phyloP scores from a whole-genome alignment of 2,113 vertebrate species.

The Mellivora capensis region DNA sequence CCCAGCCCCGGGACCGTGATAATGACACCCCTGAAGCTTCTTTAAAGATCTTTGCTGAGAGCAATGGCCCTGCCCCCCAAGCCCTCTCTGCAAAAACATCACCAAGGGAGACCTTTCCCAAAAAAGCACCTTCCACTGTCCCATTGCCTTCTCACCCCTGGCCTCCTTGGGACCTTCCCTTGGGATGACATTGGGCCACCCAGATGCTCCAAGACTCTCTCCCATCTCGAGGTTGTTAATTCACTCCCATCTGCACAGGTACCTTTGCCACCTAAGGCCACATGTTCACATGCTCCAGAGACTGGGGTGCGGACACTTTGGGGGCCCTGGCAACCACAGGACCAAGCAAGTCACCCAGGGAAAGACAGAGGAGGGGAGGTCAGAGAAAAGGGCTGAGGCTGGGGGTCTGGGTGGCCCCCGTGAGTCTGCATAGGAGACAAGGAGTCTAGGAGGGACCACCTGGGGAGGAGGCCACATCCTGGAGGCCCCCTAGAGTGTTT shows the following conservation, averaged over 20 bases:
- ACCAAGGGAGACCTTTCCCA: background rate
- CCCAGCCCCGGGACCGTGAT: accelerated
- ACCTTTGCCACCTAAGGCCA: background rate
- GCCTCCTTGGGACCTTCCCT: background rate
- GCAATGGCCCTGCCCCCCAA: background rate
- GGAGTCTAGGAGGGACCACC: background rate
- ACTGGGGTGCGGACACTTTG: background rate
- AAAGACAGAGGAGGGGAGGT: background rate
- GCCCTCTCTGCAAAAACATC: background rate
- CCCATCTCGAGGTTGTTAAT: background rate
- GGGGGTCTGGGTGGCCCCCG: background rate
- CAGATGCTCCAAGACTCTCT: background rate
- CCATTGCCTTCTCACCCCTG: background rate
- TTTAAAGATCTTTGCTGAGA: background rate
- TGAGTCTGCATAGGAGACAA: accelerated
- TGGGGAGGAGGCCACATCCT: accelerated
- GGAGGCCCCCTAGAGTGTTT: background rate
- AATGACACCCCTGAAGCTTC: no score
- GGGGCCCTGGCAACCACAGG: background rate
- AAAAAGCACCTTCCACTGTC: background rate
- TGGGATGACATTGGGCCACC: background rate
- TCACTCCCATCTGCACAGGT: background rate
- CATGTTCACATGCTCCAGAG: background rate
- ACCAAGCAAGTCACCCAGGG: background rate
- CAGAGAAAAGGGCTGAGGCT: background rate